These are phyloP conservation scores for Lasaia peninsularis DNA, from an alignment of 1,140 invertebrate species.

Conservation along the genomic window DNA sequence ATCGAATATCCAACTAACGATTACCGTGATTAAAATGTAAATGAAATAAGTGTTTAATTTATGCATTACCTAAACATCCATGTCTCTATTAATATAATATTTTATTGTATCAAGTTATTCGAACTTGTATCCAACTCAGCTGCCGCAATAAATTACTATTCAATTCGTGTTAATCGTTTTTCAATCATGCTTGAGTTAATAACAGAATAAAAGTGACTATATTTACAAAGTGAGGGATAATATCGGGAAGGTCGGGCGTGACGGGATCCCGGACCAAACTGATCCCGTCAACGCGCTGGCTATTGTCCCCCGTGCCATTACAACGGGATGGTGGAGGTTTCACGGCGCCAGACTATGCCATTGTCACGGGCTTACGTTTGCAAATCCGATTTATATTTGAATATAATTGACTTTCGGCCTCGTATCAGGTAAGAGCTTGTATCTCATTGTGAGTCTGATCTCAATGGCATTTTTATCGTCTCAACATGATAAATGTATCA, in stretches of 20 bases:
- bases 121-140: slow-evolving; percentile 14
- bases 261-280: slow-evolving; percentile 16
- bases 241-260: slow-evolving; percentile 26
- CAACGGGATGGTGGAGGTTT: slow-evolving; percentile 23
- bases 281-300: slow-evolving; percentile 17
- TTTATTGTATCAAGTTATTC: slow-evolving; percentile 11
- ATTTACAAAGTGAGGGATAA: slow-evolving; percentile 37
- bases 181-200: slow-evolving; percentile 23
- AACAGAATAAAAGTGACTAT: slow-evolving; percentile 27
- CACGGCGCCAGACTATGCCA: slow-evolving; percentile 42
- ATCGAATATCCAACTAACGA: not conserved
- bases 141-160: slow-evolving; percentile 14
- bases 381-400: slow-evolving; percentile 77
- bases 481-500: slow-evolving; percentile 75
- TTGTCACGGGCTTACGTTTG: slow-evolving; percentile 69
- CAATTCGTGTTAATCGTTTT: slow-evolving; percentile 20
- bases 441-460: slow-evolving; percentile 65
- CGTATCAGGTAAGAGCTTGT: slow-evolving; percentile 67
- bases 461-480: slow-evolving; percentile 72
- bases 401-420: slow-evolving; percentile 74
- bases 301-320: slow-evolving; percentile 16
- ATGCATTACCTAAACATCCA: slow-evolving; percentile 8
- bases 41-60: slow-evolving; percentile 7
- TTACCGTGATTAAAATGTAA: slow-evolving; percentile 2
- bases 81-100: slow-evolving; percentile 10